These are phyloP conservation scores for Lonchura striata DNA, from an alignment of 2,113 vertebrate species.

Conservation along the genomic window DNA sequence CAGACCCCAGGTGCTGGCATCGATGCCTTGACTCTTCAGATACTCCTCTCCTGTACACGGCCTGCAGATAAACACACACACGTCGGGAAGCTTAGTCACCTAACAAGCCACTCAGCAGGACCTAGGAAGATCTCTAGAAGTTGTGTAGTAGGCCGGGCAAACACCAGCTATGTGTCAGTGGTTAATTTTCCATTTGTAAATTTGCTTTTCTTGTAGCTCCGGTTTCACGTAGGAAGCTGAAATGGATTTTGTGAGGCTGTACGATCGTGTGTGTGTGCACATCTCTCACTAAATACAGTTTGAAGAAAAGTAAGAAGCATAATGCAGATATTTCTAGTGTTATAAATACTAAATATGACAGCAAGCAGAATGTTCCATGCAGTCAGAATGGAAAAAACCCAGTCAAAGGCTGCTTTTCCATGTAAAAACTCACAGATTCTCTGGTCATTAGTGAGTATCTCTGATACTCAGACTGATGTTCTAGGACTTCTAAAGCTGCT, in stretches of 20 bases:
- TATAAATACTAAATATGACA: neutral
- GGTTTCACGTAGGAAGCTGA: neutral
- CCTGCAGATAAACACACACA: slow-evolving; percentile 41
- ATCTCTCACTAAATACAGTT: neutral
- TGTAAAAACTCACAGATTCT: neutral
- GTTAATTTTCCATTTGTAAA: neutral
- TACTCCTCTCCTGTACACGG: slow-evolving; percentile 77
- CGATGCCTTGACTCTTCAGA: slow-evolving; percentile 79
- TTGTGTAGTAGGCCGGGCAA: neutral
- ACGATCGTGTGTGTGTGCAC: fast-evolving
- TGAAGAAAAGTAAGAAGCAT: neutral
- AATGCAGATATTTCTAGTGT: neutral
- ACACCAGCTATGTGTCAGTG: neutral
- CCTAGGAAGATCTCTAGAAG: neutral
- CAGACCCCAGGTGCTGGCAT: slow-evolving; percentile 79
- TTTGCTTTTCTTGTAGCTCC: neutral
- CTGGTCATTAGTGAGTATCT: neutral
- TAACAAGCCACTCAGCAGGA: neutral
- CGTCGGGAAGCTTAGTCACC: neutral
- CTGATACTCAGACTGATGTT: neutral
- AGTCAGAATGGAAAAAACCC: neutral
- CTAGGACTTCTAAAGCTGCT: neutral
- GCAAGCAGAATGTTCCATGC: neutral
- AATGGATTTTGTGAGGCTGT: neutral
- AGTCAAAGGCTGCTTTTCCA: neutral